phyloP scores from a whole-genome alignment of 2,888 invertebrate species.

The Cephus runcator region DNA sequence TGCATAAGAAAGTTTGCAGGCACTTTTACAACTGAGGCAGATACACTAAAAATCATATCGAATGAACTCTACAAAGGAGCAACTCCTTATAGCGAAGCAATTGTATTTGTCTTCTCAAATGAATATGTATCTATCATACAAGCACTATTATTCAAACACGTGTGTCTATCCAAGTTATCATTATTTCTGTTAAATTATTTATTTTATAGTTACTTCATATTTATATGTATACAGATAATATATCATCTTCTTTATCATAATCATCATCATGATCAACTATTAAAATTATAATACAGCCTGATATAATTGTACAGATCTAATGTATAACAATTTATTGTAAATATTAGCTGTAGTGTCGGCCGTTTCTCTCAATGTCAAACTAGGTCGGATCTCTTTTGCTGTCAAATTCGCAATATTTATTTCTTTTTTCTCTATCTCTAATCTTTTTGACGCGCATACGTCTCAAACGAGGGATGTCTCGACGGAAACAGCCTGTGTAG shows the following conservation, averaged over 20 bases:
- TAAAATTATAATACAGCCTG: constrained; percentile 63
- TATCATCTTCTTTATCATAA: constrained; percentile 33
- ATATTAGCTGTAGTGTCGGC: constrained; percentile 49
- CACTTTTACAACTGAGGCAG: constrained; percentile 18
- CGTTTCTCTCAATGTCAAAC: constrained; percentile 38
- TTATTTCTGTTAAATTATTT: constrained; percentile 25
- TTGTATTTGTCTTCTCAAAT: constrained; percentile 19
- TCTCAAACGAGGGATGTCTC: constrained; percentile 24
- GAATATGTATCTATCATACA: constrained; percentile 29
- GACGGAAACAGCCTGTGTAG: constrained; percentile 45
- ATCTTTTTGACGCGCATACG: not conserved
- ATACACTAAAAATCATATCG: not conserved
- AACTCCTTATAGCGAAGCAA: constrained; percentile 37
- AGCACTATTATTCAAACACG: constrained; percentile 39
- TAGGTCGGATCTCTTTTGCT: not conserved
- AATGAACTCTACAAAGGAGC: not conserved
- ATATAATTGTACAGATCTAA: constrained; percentile 39
- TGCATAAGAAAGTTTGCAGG: constrained; percentile 28
- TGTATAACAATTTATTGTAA: constrained; percentile 51
- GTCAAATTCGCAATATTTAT: not conserved
- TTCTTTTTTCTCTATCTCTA: not conserved
- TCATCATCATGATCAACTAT: constrained; percentile 49
- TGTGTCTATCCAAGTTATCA: not conserved
- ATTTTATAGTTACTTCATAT: constrained; percentile 51
- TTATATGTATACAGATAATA: constrained; percentile 57